Conservation (phyloP, 2,888 invertebrate species). For the Scaptomyza tumidula region DNA sequence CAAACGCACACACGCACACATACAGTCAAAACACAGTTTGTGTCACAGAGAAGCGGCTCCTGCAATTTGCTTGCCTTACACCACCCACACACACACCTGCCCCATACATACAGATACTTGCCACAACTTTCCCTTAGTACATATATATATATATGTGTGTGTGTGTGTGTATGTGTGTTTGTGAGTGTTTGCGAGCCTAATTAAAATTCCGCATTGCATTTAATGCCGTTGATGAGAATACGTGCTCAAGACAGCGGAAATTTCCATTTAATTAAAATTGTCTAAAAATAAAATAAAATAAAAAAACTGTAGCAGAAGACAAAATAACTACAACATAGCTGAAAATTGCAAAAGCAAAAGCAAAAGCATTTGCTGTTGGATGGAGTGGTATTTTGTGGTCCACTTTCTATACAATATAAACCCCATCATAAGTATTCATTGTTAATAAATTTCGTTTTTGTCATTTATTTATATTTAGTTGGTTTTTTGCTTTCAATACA, state of each 20-base stretch:
- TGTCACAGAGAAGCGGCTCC: not conserved
- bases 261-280: slow-evolving; percentile 74
- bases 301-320: not conserved
- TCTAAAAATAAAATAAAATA: slow-evolving; percentile 29
- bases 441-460: slow-evolving; percentile 32
- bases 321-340: slow-evolving; percentile 16
- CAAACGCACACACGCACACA: slow-evolving; percentile 1
- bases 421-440: slow-evolving; percentile 1
- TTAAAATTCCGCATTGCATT: slow-evolving; percentile 79
- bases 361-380: not conserved
- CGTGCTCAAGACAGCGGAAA: slow-evolving; percentile 76
- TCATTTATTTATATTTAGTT: slow-evolving; percentile 54
- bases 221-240: slow-evolving; percentile 74
- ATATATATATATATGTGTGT: no score
- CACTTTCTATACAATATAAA: not conserved
- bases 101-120: slow-evolving; percentile 1
- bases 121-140: slow-evolving; percentile 7
- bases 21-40: not conserved
- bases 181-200: slow-evolving; percentile 60
- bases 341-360: slow-evolving; percentile 15
- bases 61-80: slow-evolving; percentile 10
- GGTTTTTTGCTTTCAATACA: slow-evolving; percentile 53
- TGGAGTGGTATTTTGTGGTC: not conserved
- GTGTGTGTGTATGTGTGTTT: slow-evolving; percentile 22
- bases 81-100: slow-evolving; percentile 1